These are phyloP conservation scores for Aleadryas rufinucha DNA, from an alignment of 2,113 vertebrate genomes.

Conservation along the genomic window DNA sequence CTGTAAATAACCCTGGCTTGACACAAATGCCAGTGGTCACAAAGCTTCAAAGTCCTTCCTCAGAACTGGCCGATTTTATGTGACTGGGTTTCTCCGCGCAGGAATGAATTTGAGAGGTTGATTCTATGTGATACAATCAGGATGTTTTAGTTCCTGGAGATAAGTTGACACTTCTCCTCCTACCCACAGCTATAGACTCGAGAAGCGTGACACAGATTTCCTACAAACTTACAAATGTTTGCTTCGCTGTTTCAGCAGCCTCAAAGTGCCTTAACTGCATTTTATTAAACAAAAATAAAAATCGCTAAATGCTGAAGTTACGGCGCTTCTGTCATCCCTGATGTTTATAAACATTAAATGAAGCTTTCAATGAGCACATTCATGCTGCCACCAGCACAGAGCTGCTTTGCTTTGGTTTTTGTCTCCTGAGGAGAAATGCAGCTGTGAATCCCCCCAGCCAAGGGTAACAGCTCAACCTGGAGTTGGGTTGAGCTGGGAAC, in stretches of 20 bases:
- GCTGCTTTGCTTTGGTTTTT: background rate
- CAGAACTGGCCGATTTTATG: background rate
- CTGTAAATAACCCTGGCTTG: conserved; percentile 16
- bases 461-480: background rate
- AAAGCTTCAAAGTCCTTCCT: conserved; percentile 1
- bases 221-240: conserved; percentile 45
- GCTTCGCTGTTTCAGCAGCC: background rate
- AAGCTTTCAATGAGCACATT: background rate
- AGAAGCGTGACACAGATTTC: conserved; percentile 32
- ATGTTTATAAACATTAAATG: background rate
- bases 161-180: conserved; percentile 51
- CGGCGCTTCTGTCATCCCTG: background rate
- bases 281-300: background rate
- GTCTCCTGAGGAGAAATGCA: background rate
- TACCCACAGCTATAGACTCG: conserved; percentile 34
- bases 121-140: conserved; percentile 48
- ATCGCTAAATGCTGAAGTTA: background rate
- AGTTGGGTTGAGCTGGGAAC: fast-evolving
- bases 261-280: background rate
- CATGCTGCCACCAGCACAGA: background rate
- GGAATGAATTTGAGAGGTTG: background rate
- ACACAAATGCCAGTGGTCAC: conserved; percentile 36
- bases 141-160: conserved; percentile 52
- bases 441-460: background rate
- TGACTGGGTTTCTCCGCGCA: background rate